phyloP scores from a whole-genome alignment of 2,113 vertebrate species.

The Spizaetus ornatus region DNA sequence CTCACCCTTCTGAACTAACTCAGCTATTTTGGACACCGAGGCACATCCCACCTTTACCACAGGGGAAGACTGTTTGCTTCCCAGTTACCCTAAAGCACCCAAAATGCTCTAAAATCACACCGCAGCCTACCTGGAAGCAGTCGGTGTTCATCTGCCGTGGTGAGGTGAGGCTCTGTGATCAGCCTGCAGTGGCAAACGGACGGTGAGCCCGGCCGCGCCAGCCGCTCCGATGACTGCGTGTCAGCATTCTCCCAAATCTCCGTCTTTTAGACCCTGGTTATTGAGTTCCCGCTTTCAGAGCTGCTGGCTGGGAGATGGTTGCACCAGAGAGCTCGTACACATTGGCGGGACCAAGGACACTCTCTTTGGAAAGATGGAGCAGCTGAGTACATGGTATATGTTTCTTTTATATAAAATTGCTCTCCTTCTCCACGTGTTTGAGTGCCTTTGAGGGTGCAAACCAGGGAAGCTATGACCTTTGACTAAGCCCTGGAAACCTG shows the following conservation, averaged over 20 bases:
- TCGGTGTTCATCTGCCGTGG: accelerated
- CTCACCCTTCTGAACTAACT: background rate
- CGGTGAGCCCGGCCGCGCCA: background rate
- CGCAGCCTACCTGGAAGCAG: background rate
- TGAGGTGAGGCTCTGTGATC: background rate
- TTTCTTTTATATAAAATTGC: background rate
- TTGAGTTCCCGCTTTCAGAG: background rate
- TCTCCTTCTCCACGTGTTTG: background rate
- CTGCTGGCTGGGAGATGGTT: background rate
- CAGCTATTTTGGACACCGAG: background rate
- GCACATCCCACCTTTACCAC: background rate
- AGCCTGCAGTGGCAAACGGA: background rate
- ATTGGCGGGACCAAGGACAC: background rate
- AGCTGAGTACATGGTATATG: background rate
- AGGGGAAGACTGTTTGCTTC: background rate
- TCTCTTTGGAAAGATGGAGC: background rate
- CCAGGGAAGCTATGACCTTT: background rate
- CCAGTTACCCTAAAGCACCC: background rate
- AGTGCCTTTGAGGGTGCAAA: background rate
- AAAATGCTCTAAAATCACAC: background rate
- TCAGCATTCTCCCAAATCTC: background rate
- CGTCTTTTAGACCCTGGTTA: background rate
- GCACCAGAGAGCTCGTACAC: background rate
- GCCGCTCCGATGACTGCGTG: background rate
- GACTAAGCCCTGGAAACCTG: background rate